Base-by-base conservation (phyloP, 2,113 vertebrate species). In the Plecturocebus donacophilus region DNA sequence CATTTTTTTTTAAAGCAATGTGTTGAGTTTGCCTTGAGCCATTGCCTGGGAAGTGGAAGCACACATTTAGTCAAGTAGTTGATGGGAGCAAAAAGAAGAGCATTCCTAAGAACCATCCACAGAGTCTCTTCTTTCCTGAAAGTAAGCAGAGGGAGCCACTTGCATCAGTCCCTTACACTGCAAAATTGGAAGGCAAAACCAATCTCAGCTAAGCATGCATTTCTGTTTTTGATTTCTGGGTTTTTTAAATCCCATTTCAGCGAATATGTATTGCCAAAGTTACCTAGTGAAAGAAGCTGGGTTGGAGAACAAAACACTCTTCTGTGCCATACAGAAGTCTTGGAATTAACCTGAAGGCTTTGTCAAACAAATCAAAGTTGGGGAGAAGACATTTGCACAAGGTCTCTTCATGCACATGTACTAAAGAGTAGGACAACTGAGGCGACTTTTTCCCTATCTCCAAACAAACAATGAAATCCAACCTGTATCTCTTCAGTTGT, bases 341-440 rank as follows among this genome's bases (percentile, higher is more conserved):
- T 52, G 16, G 14, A 61, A 87, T 87, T 75, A 76, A 52, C 47
- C 20, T 61, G 80, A 87, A 49, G 35, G 45, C 12, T 82, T 91
- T 54, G 52, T 64, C 75, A 96, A 77, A 93, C 68, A 76, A 79
- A 91, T 68, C 49, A 68, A 35, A 70, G 20, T 56, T 27, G 4
- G 16, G 25, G 11, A 54, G 47, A 66, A 64, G 45, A 45, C 73
- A n/a, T 61, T 71, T 66, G 27, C 80, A 87, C 5, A 70, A 17
- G 14, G 13, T 68, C 47, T 82, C 25, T 21, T 73, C 81, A 56
- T 42, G 47, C 54, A 73, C 6, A 30, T 3, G 25, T 40, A 79
- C 19, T 13, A 47, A 88, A 45, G 27, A 70, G 40, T 0, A 76
- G 25, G 68, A 70, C 75, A 82, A 88, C 0, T 3, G 21, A 86